Evolutionary conservation across 1,140 invertebrate genomes (phyloP), one percentile per base, ranked within the genome.

Genomic region (Daktulosphaira vitifoliae): DNA sequence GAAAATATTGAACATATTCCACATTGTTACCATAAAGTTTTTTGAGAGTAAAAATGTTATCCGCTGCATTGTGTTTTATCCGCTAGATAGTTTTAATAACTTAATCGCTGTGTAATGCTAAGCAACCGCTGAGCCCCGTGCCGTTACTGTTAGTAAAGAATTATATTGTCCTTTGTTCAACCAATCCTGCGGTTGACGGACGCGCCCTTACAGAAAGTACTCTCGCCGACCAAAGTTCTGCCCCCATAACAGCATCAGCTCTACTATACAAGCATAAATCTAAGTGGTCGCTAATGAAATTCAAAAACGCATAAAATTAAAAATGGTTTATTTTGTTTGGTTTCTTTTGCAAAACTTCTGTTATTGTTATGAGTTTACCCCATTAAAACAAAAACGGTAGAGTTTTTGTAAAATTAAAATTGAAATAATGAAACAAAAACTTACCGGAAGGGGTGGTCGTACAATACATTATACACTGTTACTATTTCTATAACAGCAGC

Each of bases 291-390:
- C 46, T 46, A 62, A 62, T 22, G 56, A 48, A 29, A 62, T 62
- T 46, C 56, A 62, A 62, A 62, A 39, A 48, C 42, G 56, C 56
- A 39, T 62, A 62, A 62, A 62, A 62, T 62, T 29, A 62, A 62
- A 46, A 62, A 16, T 42, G 18, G 7, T 33, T 33, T 33, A 6
- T 33, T 6, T 33, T 33, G n/a, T n/a, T n/a, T n/a, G n/a, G n/a
- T n/a, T n/a, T n/a, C n/a, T n/a, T n/a, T n/a, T n/a, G n/a, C n/a
- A n/a, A n/a, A n/a, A n/a, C n/a, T n/a, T n/a, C n/a, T n/a, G n/a
- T n/a, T n/a, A n/a, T n/a, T n/a, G n/a, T n/a, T n/a, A n/a, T n/a
- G n/a, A n/a, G n/a, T n/a, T n/a, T n/a, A n/a, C n/a, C n/a, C n/a
- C n/a, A n/a, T n/a, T n/a, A n/a, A n/a, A n/a, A n/a, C n/a, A n/a